Evolutionary conservation across 2,888 invertebrate species (phyloP), one percentile per base, ranked within the genome.

Genomic region (Chorisops tibialis): DNA sequence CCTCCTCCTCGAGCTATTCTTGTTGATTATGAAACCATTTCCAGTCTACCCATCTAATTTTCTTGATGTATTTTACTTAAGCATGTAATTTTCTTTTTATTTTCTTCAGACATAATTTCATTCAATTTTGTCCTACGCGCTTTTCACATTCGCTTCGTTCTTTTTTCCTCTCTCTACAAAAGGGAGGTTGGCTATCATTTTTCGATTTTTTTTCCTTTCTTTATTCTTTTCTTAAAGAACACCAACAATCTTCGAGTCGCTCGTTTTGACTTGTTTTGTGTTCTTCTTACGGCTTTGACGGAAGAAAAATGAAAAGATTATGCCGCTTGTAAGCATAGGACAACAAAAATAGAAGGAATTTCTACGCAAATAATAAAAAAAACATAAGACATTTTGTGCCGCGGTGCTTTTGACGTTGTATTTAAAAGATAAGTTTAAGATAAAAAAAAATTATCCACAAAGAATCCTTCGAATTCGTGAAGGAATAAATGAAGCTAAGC

Each of bases 61-160:
- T 60, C 49, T 19, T 54, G 60, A 60, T 63, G 59, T 63, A 59
- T 60, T 63, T 54, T 54, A 60, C 54, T 63, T 63, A 54, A 63
- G 63, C 63, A 63, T 63, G 60, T 63, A 63, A 63, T 63, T 63
- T 63, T 54, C 63, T 60, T 60, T 60, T 63, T 49, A 60, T 63
- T 63, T 49, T 59, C 54, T 11, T 30, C 52, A 52, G 48, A 60
- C 60, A 60, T 54, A 63, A 63, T 63, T 63, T 59, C 49, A 63
- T 63, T 63, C 63, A 63, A 63, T 60, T 63, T 63, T 59, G 38
- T 24, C 14, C 19, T 39, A 16, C 14, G 12, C 30, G 16, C 41
- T 24, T 43, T 12, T 21, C 21, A 30, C 41, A 38, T 43, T 56
- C 6, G 1, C 22, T 41, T 16, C 9, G 43, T 22, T 14, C 16